These are phyloP conservation scores for Cyprinus carpio DNA, from an alignment of 2,113 vertebrate species.

Conservation along the genomic window DNA sequence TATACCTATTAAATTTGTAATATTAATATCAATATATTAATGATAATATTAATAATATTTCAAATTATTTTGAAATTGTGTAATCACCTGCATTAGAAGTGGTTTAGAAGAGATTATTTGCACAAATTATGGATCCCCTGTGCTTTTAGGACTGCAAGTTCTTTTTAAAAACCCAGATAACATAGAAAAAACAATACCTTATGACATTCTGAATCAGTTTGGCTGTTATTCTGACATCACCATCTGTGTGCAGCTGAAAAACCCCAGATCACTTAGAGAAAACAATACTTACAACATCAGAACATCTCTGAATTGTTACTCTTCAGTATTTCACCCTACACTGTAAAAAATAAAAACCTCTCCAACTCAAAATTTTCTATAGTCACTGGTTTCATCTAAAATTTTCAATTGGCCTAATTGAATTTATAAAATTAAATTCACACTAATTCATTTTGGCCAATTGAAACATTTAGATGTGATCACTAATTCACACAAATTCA, in stretches of 20 bases:
- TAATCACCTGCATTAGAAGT: not conserved
- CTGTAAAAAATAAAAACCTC: too few relatives aligned
- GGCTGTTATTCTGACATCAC: not conserved
- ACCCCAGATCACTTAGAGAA: not conserved
- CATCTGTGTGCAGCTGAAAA: not conserved
- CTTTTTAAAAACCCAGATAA: too few relatives aligned
- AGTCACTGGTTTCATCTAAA: too few relatives aligned
- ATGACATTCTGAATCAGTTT: constrained; percentile 2
- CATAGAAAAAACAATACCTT: not conserved
- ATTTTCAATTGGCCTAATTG: too few relatives aligned
- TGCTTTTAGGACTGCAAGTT: not conserved
- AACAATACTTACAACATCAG: not conserved
- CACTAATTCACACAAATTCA: too few relatives aligned
- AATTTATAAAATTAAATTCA: too few relatives aligned
- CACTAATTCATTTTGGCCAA: too few relatives aligned
- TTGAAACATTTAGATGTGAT: too few relatives aligned
- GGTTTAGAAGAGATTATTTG: not conserved
- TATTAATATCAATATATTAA: too few relatives aligned
- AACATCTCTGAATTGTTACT: not conserved
- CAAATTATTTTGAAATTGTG: not conserved
- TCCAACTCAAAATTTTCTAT: too few relatives aligned
- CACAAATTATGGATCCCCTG: not conserved
- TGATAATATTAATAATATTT: too few relatives aligned
- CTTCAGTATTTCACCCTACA: not conserved
- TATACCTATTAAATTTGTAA: too few relatives aligned